These are phyloP conservation scores for Hystrix brachyura DNA, from an alignment of 2,113 vertebrate species.

Conservation along the genomic window DNA sequence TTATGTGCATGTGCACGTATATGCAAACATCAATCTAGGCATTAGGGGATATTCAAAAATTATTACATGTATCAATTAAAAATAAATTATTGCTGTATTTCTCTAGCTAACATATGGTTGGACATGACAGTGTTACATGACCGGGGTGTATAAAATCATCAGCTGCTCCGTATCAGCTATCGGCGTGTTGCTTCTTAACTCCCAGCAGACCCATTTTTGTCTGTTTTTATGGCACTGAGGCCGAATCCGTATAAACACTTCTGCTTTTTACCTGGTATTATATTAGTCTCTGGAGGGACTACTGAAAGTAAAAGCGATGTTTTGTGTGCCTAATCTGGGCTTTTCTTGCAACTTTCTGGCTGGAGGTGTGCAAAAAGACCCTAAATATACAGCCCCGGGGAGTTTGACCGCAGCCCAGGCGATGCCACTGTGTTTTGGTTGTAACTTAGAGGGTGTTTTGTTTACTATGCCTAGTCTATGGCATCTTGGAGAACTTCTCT, in stretches of 20 bases:
- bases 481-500: background rate
- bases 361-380: no score
- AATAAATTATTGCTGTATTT: background rate
- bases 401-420: background rate
- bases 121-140: background rate
- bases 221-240: background rate
- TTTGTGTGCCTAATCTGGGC: background rate
- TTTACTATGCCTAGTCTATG: background rate
- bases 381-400: rapidly evolving
- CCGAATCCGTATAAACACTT: background rate
- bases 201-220: background rate
- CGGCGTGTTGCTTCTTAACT: background rate
- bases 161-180: background rate
- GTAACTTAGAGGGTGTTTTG: background rate
- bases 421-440: background rate
- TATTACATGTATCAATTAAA: background rate
- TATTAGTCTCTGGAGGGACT: background rate
- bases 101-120: background rate
- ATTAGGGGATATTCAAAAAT: background rate
- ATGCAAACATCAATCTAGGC: background rate
- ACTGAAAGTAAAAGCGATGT: background rate
- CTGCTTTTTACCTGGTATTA: background rate
- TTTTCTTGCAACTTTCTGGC: background rate
- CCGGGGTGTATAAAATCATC: background rate
- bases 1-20: background rate